Conservation (phyloP, 2,888 invertebrate species). For the Acleris cristana region DNA sequence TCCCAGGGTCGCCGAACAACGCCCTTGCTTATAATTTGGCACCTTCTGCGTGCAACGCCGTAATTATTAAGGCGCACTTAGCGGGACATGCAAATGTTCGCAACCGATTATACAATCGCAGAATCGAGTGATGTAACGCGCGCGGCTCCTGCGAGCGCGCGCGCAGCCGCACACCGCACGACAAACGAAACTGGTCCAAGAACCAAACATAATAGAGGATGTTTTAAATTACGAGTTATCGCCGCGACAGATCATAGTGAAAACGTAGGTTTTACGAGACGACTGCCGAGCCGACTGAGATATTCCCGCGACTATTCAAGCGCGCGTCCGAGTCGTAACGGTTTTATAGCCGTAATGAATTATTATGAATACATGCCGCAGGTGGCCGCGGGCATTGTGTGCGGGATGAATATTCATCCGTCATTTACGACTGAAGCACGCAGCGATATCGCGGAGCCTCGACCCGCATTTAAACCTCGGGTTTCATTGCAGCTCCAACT, state of each 20-base stretch:
- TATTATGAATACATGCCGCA: too few species aligned
- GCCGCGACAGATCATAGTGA: too few species aligned
- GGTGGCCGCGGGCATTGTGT: not conserved
- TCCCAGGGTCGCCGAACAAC: not conserved
- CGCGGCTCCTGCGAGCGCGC: not conserved
- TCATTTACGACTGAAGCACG: conserved; percentile 1
- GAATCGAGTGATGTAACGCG: conserved; percentile 20
- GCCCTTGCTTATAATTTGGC: conserved; percentile 12
- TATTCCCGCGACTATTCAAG: too few species aligned
- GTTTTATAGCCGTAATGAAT: too few species aligned
- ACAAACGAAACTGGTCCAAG: not conserved
- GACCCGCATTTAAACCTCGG: conserved; percentile 27
- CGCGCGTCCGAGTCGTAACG: too few species aligned
- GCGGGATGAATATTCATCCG: conserved; percentile 23
- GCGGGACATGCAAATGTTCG: conserved; percentile 12
- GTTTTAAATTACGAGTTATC: too few species aligned
- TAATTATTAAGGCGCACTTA: conserved; percentile 12
- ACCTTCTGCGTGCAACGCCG: conserved; percentile 6
- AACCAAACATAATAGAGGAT: too few species aligned
- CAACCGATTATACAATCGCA: conserved; percentile 24
- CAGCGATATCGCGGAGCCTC: conserved; percentile 18
- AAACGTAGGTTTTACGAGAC: too few species aligned
- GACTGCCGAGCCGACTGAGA: too few species aligned
- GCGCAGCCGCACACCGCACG: not conserved
- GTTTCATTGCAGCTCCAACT: not conserved